Evolutionary conservation across 2,113 vertebrate species (phyloP).

Genomic region (Romanogobio albipinnatus): DNA sequence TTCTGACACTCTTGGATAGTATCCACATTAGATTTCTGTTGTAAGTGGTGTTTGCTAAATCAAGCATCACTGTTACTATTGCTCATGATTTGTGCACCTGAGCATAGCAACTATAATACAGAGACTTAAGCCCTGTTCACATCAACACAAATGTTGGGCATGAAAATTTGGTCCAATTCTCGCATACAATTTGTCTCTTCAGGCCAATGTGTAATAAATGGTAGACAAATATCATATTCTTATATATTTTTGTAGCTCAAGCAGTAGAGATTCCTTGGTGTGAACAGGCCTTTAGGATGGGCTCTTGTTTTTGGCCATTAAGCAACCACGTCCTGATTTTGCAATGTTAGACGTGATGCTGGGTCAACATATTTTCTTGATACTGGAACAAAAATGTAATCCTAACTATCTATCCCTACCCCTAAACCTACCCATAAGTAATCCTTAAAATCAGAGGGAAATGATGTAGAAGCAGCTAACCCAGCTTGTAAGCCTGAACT

Average conservation of each 20-base stretch:
- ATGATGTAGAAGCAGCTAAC: too few species aligned
- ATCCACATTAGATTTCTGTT: background rate
- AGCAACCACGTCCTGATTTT: too few species aligned
- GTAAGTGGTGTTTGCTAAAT: background rate
- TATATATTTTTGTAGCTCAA: background rate
- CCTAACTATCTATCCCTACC: too few species aligned
- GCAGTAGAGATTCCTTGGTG: too few species aligned
- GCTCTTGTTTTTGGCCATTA: too few species aligned
- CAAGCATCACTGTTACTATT: background rate
- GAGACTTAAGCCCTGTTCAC: background rate
- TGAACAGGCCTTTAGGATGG: too few species aligned
- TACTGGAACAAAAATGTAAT: too few species aligned
- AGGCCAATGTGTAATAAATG: background rate
- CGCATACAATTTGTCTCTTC: background rate
- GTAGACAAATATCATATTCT: background rate
- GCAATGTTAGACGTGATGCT: too few species aligned
- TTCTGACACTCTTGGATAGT: background rate
- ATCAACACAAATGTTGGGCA: background rate
- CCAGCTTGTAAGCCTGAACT: too few species aligned
- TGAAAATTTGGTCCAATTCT: background rate
- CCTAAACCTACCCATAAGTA: too few species aligned
- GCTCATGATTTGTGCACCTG: background rate
- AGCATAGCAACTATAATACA: background rate
- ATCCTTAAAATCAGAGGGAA: too few species aligned
- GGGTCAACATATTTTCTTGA: too few species aligned